Percentiles rank a stretch among this genome's conserved stretches.
Evolutionary conservation across 2,797 vertebrate species (phyloP).

Genomic region (Hylomyscus alleni): DNA sequence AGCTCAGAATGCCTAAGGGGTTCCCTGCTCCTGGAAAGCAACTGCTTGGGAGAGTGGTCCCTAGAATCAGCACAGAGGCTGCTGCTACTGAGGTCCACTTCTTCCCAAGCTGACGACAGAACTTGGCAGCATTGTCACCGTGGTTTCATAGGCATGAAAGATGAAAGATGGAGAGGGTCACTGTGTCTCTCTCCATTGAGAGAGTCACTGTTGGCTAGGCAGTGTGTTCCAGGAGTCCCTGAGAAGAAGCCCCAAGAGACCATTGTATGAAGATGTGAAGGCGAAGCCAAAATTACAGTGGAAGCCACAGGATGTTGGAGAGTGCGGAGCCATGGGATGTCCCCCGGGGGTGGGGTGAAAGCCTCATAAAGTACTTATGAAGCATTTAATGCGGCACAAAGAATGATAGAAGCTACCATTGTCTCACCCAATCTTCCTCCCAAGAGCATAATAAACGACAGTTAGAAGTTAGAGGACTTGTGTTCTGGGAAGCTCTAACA

Average conservation of each 20-base stretch:
- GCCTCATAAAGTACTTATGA: not conserved
- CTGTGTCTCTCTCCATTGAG: not conserved
- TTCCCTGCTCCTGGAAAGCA: not conserved
- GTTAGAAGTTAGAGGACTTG: not conserved
- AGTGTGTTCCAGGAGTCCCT: not conserved
- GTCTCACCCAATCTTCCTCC: not conserved
- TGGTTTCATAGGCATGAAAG: not conserved
- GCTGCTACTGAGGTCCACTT: not conserved
- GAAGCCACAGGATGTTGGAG: not conserved
- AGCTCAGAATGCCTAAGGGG: not conserved
- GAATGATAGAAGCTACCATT: not conserved
- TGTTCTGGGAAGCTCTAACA: conserved; percentile 29
- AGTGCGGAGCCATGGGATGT: not conserved
- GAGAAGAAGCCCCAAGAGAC: not conserved
- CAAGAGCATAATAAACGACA: not conserved
- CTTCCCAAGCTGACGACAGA: not conserved
- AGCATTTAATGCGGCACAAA: not conserved
- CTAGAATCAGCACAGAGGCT: not conserved
- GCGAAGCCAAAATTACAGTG: not conserved
- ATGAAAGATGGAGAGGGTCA: not conserved
- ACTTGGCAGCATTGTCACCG: not conserved
- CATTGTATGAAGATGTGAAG: not conserved
- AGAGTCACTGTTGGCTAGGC: not conserved
- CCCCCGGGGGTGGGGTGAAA: too few species aligned
- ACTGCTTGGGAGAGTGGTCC: not conserved